phyloP scores from a whole-genome alignment of 2,797 vertebrate species.

The Heteromormyrus szaboi region DNA sequence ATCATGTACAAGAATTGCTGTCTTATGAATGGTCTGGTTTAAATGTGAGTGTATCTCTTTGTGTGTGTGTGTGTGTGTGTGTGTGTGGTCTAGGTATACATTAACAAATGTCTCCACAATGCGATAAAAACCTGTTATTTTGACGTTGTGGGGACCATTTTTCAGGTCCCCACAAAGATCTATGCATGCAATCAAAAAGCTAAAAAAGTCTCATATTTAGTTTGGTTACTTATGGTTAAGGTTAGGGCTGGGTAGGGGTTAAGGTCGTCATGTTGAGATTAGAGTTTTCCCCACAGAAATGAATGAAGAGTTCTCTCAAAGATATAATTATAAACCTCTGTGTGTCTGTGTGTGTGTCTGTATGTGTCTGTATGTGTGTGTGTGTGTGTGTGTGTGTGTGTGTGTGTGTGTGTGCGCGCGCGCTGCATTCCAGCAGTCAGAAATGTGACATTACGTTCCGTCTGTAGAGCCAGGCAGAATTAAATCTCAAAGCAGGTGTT shows the following conservation, averaged over 20 bases:
- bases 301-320: background rate
- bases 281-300: background rate
- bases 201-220: background rate
- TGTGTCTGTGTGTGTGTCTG: background rate
- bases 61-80: no score
- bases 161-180: background rate
- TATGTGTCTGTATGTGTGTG: background rate
- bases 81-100: background rate
- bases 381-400: background rate
- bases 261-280: background rate
- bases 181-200: background rate
- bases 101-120: background rate
- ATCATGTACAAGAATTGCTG: background rate
- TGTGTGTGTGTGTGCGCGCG: background rate
- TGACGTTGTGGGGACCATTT: background rate
- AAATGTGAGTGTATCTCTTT: background rate
- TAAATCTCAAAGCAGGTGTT: background rate
- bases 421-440: background rate
- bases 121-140: background rate
- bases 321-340: background rate
- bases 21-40: background rate
- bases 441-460: background rate
- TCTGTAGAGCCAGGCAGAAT: background rate
- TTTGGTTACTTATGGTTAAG: background rate
- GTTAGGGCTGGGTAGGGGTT: background rate